Evolutionary conservation across 2,888 invertebrate species (phyloP).

Genomic region (Tiphia femorata): DNA sequence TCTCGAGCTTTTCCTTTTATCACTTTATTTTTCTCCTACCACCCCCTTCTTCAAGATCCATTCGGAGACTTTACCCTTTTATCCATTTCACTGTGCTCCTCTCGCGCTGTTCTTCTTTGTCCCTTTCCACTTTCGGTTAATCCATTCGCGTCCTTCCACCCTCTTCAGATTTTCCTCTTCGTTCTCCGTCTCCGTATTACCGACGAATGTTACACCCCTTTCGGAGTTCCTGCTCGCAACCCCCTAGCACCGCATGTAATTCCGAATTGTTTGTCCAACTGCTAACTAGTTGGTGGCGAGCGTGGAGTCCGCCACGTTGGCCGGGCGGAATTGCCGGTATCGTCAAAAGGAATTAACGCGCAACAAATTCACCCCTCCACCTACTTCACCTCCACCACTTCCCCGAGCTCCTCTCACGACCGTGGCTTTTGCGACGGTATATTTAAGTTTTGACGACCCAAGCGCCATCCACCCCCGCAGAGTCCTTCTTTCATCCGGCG

Average conservation of each 20-base stretch:
- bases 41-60: background rate
- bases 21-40: background rate
- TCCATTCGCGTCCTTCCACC: background rate
- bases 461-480: background rate
- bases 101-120: background rate
- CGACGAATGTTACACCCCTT: background rate
- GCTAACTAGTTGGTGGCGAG: conserved; percentile 62
- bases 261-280: conserved; percentile 60
- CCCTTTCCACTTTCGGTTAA: background rate
- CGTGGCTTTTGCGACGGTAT: background rate
- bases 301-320: conserved; percentile 35
- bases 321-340: conserved; percentile 41
- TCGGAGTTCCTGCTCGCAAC: conserved; percentile 7
- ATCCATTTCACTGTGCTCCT: background rate
- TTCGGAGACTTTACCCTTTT: background rate
- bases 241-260: conserved; percentile 53
- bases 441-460: background rate
- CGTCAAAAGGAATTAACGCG: conserved; percentile 52
- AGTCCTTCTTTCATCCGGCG: background rate
- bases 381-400: too few relatives aligned
- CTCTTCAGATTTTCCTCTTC: conserved; percentile 12
- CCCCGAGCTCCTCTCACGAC: too few relatives aligned
- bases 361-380: too few relatives aligned
- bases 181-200: too few relatives aligned
- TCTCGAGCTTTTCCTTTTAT: background rate